A percentile compares a stretch with the other conserved stretches of the same genome.
Evolutionary conservation across 2,888 invertebrate genomes (phyloP).

Genomic region (Acleris laterana): DNA sequence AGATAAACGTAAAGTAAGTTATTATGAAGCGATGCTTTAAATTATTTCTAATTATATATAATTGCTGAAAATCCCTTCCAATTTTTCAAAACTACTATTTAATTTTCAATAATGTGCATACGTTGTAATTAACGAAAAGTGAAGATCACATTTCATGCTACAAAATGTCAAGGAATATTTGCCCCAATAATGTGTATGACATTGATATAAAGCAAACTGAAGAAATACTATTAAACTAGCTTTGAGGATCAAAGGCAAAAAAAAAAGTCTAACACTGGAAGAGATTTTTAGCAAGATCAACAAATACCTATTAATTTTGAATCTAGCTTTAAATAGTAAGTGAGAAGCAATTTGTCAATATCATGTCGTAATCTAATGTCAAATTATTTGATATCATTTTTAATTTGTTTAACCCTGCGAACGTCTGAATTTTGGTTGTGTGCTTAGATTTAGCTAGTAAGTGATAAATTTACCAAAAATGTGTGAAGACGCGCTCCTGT

Average conservation of each 20-base stretch:
- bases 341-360: constrained; percentile 61
- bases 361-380: constrained; percentile 69
- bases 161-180: too few relatives aligned
- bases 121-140: too few relatives aligned
- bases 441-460: constrained; percentile 47
- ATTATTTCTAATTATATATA: constrained; percentile 15
- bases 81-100: not conserved
- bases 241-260: too few relatives aligned
- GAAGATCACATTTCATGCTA: too few relatives aligned
- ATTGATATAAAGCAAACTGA: too few relatives aligned
- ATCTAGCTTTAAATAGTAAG: constrained; percentile 41
- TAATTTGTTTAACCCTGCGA: constrained; percentile 44
- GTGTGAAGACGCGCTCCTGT: constrained; percentile 14
- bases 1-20: constrained; percentile 46
- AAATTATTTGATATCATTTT: constrained; percentile 62
- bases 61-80: constrained; percentile 4
- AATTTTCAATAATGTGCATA: not conserved
- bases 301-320: constrained; percentile 24
- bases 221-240: too few relatives aligned
- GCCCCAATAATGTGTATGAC: too few relatives aligned
- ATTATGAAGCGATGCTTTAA: constrained; percentile 42
- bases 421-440: constrained; percentile 65
- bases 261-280: not conserved
- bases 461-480: constrained; percentile 15
- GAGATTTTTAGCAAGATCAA: constrained; percentile 5